Evolutionary conservation across 2,797 vertebrate species (phyloP).

Genomic region (Vultur gryphus): DNA sequence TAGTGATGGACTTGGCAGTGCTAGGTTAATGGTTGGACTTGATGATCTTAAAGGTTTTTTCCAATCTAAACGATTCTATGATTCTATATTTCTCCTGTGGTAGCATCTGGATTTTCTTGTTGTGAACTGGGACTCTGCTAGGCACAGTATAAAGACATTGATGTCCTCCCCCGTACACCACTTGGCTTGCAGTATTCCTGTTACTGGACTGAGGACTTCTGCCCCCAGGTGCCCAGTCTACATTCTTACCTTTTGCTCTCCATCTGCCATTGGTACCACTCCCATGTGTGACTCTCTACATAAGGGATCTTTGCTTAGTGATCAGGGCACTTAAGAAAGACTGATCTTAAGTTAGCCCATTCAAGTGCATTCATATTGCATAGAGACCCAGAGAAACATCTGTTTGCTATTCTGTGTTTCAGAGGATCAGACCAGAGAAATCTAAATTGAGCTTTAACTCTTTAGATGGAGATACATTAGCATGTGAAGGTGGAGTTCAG

Average conservation of each 20-base stretch:
- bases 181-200: not conserved
- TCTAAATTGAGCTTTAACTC: not conserved
- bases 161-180: not conserved
- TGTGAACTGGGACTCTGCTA: not conserved
- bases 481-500: not conserved
- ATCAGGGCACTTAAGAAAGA: not conserved
- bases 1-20: not conserved
- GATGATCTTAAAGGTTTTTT: not conserved
- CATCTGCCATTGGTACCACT: not conserved
- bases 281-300: not conserved
- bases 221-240: not conserved
- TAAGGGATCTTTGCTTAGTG: not conserved
- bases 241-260: not conserved
- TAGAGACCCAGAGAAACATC: not conserved
- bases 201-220: not conserved
- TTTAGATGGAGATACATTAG: not conserved
- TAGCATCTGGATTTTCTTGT: not conserved
- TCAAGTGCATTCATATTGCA: not conserved
- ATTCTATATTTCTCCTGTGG: not conserved
- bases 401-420: not conserved
- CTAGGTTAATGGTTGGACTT: not conserved
- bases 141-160: not conserved
- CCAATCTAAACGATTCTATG: rapidly evolving
- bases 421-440: not conserved
- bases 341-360: not conserved